Base-by-base conservation (phyloP, 2,113 vertebrate species). In the Sapayoa aenigma region DNA sequence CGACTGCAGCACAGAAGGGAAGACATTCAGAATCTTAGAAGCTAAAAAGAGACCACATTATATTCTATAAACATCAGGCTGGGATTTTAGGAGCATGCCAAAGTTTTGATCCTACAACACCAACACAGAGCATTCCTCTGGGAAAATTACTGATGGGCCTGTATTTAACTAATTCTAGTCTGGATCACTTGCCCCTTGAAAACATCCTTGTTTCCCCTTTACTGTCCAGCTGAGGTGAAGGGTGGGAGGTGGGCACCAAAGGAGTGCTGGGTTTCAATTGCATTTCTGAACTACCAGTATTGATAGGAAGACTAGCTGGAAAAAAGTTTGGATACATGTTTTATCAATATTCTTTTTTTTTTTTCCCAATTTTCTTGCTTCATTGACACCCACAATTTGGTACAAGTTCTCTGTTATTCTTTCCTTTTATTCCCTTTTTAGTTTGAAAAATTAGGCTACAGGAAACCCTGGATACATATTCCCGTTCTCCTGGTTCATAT, bases 401-500 rank as follows among this genome's bases (percentile, higher is more conserved):
- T 83, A 46, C 31, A 56, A 86, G 31, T 65, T 50, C 28, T 60
- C 33, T 58, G 9, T 42, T 80, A 55, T 88, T 81, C 49, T 50
- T 93, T 58, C 55, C 28, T 92, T 75, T 89, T 84, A 68, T 69
- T 81, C 20, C 23, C 16, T 84, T 94, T 91, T 41, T 96, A 99
- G 99, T 99, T 99, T 98, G 98, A 99, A 96, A 99, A 98, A 95
- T 96, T 99, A 93, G 99, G 99, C 74, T 97, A 98, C 96, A 98
- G 96, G 53, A 97, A 98, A 53, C 99, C 99, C 2, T 94, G 98
- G 97, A 98, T 99, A 93, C 97, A 95, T 82, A 96, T 99, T 53
- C 99, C 99, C 5, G 97, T 98, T 69, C 97, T 98, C 25, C 92
- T 99, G 27, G 98, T 98, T 95, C 98, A 98, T 90, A 97, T 97